Conservation (phyloP, 2,888 invertebrate species). For the Ornithoptera priamus region DNA sequence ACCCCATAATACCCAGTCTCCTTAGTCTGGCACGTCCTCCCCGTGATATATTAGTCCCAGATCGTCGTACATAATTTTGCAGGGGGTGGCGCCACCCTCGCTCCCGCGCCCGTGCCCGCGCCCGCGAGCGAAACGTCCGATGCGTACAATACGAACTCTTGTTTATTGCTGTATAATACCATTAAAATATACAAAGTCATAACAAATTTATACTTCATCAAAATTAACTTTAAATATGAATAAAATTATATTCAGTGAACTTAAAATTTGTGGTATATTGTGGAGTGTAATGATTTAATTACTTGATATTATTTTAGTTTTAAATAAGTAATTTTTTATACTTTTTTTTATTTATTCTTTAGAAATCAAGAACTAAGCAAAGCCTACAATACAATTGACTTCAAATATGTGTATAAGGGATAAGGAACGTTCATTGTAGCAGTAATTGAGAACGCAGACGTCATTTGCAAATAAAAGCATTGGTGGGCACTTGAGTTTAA, state of each 20-base stretch:
- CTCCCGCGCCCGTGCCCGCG: constrained; percentile 44
- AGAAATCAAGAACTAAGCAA: no score
- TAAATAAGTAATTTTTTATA: no score
- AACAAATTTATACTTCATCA: background rate
- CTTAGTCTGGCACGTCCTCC: constrained; percentile 80
- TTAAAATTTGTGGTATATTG: no score
- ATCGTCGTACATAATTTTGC: constrained; percentile 81
- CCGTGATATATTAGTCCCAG: constrained; percentile 80
- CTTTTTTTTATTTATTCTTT: no score
- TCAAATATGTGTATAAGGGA: constrained; percentile 15
- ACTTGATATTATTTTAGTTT: no score
- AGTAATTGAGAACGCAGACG: constrained; percentile 28
- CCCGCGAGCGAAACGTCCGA: constrained; percentile 61
- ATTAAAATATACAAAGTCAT: constrained; percentile 30
- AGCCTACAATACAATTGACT: background rate
- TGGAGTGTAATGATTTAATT: no score
- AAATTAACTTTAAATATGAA: no score
- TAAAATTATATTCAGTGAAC: no score
- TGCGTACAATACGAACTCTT: constrained; percentile 75
- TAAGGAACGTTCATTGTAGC: constrained; percentile 19
- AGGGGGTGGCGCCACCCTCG: constrained; percentile 64
- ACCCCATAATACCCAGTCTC: constrained; percentile 78
- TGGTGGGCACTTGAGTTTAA: constrained; percentile 39
- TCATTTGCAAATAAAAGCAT: constrained; percentile 36
- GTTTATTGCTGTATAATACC: constrained; percentile 73